Evolutionary conservation across 2,888 invertebrate genomes (phyloP).

Genomic region (Conistra vaccinii): DNA sequence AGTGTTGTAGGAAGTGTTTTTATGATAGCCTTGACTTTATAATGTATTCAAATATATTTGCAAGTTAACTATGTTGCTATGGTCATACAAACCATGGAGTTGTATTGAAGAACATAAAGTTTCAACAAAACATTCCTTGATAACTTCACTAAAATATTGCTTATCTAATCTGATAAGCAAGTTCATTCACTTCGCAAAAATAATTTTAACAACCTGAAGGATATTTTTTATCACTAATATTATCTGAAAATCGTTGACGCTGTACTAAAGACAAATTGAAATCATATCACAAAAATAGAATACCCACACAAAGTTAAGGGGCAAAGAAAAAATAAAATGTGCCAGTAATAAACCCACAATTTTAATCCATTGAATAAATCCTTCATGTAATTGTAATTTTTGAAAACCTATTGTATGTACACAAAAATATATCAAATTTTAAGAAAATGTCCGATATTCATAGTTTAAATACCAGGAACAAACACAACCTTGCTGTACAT

Average conservation of each 20-base stretch:
- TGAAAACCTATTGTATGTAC: no score
- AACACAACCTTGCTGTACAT: no score
- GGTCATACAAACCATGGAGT: conserved; percentile 7
- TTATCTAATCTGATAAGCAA: conserved; percentile 41
- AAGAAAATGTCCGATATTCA: no score
- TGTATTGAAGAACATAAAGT: background rate
- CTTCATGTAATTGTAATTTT: no score
- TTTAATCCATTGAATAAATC: conserved; percentile 4
- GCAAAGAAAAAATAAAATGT: background rate
- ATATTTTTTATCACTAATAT: conserved; percentile 17
- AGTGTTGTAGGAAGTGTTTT: conserved; percentile 26
- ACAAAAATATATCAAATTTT: no score
- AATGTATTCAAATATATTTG: conserved; percentile 35
- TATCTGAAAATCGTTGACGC: background rate
- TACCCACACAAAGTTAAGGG: no score
- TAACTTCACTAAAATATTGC: background rate
- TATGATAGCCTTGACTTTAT: conserved; percentile 40
- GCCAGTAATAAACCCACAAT: background rate
- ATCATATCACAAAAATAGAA: background rate
- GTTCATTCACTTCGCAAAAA: conserved; percentile 45
- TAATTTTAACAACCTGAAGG: conserved; percentile 22
- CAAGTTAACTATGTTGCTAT: conserved; percentile 32
- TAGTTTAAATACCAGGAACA: no score
- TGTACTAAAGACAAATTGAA: background rate
- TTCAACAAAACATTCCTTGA: background rate